A percentile compares a stretch with the other conserved stretches of the same genome.
Evolutionary conservation across 2,888 invertebrate genomes (phyloP).

Genomic region (Atrina japonica): DNA sequence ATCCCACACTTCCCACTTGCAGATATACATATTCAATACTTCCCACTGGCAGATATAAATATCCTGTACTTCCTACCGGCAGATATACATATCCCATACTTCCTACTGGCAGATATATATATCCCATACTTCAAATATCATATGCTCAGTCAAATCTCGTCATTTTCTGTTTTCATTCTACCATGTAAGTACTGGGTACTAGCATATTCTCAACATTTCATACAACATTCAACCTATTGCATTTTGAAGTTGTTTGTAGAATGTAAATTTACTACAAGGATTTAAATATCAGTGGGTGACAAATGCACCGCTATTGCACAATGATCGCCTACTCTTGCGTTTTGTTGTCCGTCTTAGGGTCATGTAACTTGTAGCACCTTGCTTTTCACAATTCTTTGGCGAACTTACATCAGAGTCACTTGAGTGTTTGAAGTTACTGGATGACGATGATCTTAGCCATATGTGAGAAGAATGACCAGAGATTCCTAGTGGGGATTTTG

Average conservation of each 20-base stretch:
- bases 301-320: slow-evolving; percentile 22
- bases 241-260: slow-evolving; percentile 16
- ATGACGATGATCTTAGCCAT: slow-evolving; percentile 9
- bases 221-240: slow-evolving; percentile 22
- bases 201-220: background rate
- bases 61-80: too few species aligned
- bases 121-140: too few species aligned
- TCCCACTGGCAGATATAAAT: too few species aligned
- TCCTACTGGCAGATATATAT: too few species aligned
- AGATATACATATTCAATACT: too few species aligned
- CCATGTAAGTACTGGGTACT: background rate
- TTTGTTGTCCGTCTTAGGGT: slow-evolving; percentile 56
- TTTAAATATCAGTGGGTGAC: slow-evolving; percentile 8
- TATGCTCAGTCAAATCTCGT: too few species aligned
- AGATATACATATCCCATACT: too few species aligned
- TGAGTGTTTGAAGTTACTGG: slow-evolving; percentile 17
- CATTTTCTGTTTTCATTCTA: too few species aligned
- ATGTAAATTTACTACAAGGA: background rate
- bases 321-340: slow-evolving; percentile 45
- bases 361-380: slow-evolving; percentile 57
- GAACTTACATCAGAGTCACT: slow-evolving; percentile 57
- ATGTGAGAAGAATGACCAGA: slow-evolving; percentile 36
- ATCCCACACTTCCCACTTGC: too few species aligned
- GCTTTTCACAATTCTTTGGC: slow-evolving; percentile 40
- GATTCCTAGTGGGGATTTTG: slow-evolving; percentile 30